phyloP scores from a whole-genome alignment of 2,888 invertebrate genomes.

The Gisinianus flammeolus region DNA sequence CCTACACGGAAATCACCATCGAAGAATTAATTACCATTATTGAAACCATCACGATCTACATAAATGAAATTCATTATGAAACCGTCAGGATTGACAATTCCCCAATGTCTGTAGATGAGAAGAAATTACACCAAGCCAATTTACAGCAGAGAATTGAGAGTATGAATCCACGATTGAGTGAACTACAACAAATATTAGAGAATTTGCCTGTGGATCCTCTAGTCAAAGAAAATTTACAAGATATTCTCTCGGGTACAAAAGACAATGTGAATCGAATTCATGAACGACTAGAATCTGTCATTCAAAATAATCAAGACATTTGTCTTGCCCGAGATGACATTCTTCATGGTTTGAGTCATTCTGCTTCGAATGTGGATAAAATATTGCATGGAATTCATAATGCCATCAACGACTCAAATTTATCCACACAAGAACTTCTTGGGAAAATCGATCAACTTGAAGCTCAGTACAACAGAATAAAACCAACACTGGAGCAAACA shows the following conservation, averaged over 20 bases:
- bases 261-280: conserved; percentile 59
- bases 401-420: conserved; percentile 11
- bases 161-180: conserved; percentile 66
- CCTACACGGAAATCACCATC: conserved; percentile 69
- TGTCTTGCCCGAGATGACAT: background rate
- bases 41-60: conserved; percentile 81
- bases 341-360: background rate
- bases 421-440: conserved; percentile 61
- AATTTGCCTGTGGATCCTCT: background rate
- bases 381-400: background rate
- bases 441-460: conserved; percentile 75
- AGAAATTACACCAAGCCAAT: conserved; percentile 29
- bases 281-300: conserved; percentile 66
- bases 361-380: conserved; percentile 1
- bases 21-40: conserved; percentile 77
- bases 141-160: conserved; percentile 61
- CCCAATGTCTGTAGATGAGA: conserved; percentile 59
- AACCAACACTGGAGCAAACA: conserved; percentile 50
- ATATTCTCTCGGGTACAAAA: background rate
- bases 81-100: conserved; percentile 66
- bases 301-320: conserved; percentile 40
- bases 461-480: conserved; percentile 53
- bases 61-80: conserved; percentile 82
- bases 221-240: background rate
- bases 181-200: conserved; percentile 67